Evolutionary conservation across 2,797 vertebrate genomes (phyloP), one percentile per base, ranked within the genome.

Genomic region (Aldrovandia affinis): DNA sequence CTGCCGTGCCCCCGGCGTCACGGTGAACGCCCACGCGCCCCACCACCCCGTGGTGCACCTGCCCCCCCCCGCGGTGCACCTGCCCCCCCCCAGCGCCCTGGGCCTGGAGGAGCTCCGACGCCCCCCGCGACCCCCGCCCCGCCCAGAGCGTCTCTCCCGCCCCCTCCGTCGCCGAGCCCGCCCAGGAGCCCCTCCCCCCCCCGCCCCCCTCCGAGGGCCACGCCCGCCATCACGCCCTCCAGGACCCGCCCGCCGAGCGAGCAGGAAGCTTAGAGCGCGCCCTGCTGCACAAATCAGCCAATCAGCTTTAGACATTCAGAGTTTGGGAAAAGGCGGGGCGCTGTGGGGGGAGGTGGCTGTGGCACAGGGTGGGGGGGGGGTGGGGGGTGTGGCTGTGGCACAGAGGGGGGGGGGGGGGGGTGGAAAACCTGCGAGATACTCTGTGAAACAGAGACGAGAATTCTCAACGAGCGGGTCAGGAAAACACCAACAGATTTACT

Each of bases 231-330:
- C 85, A 95, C 93, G 0, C 92, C 95, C 0, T 83, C 90, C 0
- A 92, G 94, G 18, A 94, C 93, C 0, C 39, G 85, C 42, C 0
- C 39, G 3, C 22, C 5, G 70, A 5, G 95, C 95, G 0, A 52
- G 81, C 0, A 83, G 81, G 86, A 75, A 52, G 94, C 93, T 87
- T 92, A 93, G 0, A 91, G 86, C 0, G 97, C 98, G 87, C 95
- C 96, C 0, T 99, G 97, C 92, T 98, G 97, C 92, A 97, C 97
- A 90, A 96, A 97, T 82, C 93, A 98, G 94, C 97, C 97, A 70
- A 93, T 95, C 0, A 91, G 94, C 1, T 90, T 96, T 89, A 92
- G 28, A 20, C 70, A 59, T 59, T 33, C 78, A 86, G 84, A 59
- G 81, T 84, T 82, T 88, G 82, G 80, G 81, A 81, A 73, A 73